A percentile compares a stretch with the other conserved stretches of the same genome.
Conservation (phyloP, 2,113 vertebrate species). For the Empidonax alnorum region DNA sequence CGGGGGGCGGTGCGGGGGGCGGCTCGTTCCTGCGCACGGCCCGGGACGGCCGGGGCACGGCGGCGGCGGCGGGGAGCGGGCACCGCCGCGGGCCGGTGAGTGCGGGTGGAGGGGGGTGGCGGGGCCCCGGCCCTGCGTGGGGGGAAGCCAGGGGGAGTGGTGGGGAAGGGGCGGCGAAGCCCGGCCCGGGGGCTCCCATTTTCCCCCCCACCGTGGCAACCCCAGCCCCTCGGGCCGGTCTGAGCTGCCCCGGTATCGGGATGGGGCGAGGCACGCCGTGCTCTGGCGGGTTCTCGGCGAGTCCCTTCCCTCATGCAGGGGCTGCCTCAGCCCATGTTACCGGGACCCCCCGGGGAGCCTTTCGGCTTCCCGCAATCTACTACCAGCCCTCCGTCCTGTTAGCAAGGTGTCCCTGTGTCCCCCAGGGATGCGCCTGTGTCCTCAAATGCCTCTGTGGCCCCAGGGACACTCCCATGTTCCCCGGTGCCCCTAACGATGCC, state of each 20-base stretch:
- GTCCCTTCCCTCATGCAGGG: not conserved
- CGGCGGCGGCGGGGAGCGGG: not conserved
- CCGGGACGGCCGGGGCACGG: not conserved
- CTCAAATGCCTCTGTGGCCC: not conserved
- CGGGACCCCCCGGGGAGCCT: not conserved
- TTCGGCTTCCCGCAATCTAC: not conserved
- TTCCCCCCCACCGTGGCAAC: not conserved
- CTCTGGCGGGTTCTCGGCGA: not conserved
- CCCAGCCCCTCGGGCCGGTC: not conserved
- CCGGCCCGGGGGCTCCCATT: not conserved
- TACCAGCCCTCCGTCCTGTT: not conserved
- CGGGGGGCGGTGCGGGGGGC: not conserved
- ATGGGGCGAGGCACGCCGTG: not conserved
- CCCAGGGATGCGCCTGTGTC: not conserved
- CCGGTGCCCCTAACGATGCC: not conserved
- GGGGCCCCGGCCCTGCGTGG: not conserved
- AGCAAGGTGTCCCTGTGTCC: not conserved
- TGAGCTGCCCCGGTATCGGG: not conserved
- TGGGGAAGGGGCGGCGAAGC: not conserved
- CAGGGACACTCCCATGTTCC: not conserved
- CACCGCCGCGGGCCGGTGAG: not conserved
- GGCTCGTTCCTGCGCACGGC: slow-evolving; percentile 6
- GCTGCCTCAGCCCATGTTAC: not conserved
- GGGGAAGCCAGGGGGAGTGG: not conserved
- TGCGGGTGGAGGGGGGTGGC: not conserved